These are phyloP conservation scores for Leguminivora glycinivorella DNA, from an alignment of 1,140 invertebrate species.

Conservation along the genomic window DNA sequence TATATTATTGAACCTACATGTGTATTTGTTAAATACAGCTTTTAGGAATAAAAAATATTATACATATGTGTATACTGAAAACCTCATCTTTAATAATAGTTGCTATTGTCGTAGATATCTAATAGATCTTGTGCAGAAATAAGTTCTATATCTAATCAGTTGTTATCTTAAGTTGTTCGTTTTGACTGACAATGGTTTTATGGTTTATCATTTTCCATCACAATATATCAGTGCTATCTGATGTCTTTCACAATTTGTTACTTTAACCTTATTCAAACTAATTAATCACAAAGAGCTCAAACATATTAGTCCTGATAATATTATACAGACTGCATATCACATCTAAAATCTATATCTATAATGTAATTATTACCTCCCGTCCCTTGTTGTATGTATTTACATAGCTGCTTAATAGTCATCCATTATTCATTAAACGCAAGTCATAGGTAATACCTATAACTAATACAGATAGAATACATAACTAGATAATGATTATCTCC, in stretches of 20 bases:
- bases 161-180: not conserved
- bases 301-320: no score
- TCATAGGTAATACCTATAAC: no score
- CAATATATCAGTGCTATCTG: not conserved
- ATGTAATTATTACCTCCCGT: no score
- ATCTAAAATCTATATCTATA: no score
- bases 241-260: not conserved
- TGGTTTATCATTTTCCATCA: slow-evolving; percentile 11
- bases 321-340: no score
- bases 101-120: not conserved
- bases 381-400: no score
- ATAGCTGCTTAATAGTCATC: no score
- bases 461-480: no score
- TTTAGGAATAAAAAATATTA: not conserved
- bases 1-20: not conserved
- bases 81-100: not conserved
- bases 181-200: slow-evolving; percentile 11
- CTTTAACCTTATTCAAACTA: not conserved
- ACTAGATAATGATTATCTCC: no score
- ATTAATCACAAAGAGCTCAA: no score
- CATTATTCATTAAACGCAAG: no score
- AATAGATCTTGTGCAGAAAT: not conserved
- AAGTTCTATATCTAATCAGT: slow-evolving; percentile 13
- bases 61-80: not conserved
- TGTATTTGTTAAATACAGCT: not conserved